These are phyloP conservation scores for Melanostoma scalare DNA, from an alignment of 2,888 invertebrate genomes.

Conservation along the genomic window DNA sequence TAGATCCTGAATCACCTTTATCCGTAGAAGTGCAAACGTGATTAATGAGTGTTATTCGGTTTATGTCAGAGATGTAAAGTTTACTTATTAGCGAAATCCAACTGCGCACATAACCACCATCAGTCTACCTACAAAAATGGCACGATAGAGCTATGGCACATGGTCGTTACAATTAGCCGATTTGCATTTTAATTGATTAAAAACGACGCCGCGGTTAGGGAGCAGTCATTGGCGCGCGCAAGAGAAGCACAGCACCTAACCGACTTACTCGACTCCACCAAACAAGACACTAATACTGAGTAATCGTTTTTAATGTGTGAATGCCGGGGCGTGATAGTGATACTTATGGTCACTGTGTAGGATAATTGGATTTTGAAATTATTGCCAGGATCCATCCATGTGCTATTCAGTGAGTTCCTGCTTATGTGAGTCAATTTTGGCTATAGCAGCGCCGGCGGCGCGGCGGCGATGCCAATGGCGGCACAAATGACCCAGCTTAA, in stretches of 20 bases:
- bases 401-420: slow-evolving; percentile 11
- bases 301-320: slow-evolving; percentile 45
- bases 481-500: slow-evolving; percentile 4
- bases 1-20: neutral
- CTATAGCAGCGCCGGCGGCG: neutral
- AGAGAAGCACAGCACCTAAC: slow-evolving; percentile 19
- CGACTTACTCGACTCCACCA: neutral
- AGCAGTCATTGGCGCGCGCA: neutral
- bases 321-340: slow-evolving; percentile 50
- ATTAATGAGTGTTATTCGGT: slow-evolving; percentile 40
- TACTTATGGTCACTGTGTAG: slow-evolving; percentile 53
- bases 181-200: slow-evolving; percentile 69
- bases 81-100: too few species aligned
- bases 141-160: neutral
- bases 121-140: too few species aligned
- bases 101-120: too few species aligned
- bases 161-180: slow-evolving; percentile 47
- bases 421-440: slow-evolving; percentile 25
- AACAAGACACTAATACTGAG: slow-evolving; percentile 51
- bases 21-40: slow-evolving; percentile 19
- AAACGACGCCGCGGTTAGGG: slow-evolving; percentile 39
- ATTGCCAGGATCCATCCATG: slow-evolving; percentile 54
- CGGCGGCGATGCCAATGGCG: neutral
- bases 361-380: slow-evolving; percentile 64
- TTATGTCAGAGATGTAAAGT: too few species aligned